phyloP scores from a whole-genome alignment of 53 echinoderm and acorn worm genomes.

The Echinometra lucunter region DNA sequence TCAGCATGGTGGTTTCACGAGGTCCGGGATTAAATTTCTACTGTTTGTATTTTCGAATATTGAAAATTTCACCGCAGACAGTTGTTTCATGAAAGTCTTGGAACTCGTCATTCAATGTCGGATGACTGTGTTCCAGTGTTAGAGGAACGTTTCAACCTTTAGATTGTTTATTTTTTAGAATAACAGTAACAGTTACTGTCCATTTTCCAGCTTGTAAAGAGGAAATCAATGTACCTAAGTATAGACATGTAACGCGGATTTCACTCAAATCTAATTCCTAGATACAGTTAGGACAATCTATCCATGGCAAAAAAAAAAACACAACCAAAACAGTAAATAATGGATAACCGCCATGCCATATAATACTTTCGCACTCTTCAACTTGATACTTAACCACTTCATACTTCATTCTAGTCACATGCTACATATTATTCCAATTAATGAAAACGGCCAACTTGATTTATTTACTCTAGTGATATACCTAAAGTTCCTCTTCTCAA shows the following conservation, averaged over 20 bases:
- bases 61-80: too few species aligned
- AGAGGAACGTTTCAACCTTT: background rate
- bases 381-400: background rate
- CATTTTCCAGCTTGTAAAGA: background rate
- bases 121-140: background rate
- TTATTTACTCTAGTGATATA: conserved; percentile 10
- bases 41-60: background rate
- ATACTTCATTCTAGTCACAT: background rate
- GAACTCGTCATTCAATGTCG: too few species aligned
- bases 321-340: background rate
- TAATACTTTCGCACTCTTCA: background rate
- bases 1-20: background rate
- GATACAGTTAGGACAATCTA: background rate
- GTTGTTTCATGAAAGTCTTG: too few species aligned
- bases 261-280: background rate
- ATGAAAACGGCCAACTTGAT: background rate
- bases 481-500: background rate
- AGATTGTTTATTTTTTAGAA: background rate
- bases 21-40: background rate
- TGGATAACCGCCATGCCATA: background rate
- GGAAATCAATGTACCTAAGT: background rate
- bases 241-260: background rate
- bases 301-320: too few species aligned
- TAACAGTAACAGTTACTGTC: too few species aligned
- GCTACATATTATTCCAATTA: background rate